Evolutionary conservation across 2,797 vertebrate species (phyloP), one percentile per base, ranked within the genome.

Genomic region (Trachops cirrhosus): DNA sequence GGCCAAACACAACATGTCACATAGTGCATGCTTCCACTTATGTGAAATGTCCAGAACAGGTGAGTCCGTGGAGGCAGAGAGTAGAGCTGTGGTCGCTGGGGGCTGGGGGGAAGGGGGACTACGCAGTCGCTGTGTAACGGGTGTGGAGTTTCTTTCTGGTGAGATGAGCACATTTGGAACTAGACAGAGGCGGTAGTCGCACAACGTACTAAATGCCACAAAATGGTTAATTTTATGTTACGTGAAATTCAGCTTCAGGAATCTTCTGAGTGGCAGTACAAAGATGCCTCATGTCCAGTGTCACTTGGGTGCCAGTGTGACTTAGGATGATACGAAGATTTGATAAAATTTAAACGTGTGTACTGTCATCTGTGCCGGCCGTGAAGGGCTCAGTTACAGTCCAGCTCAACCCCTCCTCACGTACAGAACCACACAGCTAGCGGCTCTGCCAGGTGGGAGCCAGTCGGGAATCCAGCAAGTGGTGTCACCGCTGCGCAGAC

Each of bases 161-260:
- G 5, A 32, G 64, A 46, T 71, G n/a, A 39, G 93, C 59, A 78
- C 64, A 67, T 48, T 80, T 75, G 14, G 64, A 92, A 82, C 59
- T 26, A 86, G 34, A 26, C 24, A 78, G 75, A 91, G 12, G 34
- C 9, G 8, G 32, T 52, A 29, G 48, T 68, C 73, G 18, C 2
- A 75, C 16, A 79, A 44, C 10, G 16, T 48, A 41, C 32, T 39
- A 78, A 80, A 46, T 48, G 68, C 41, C 78, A 64, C 48, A 22
- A 90, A 75, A 85, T 73, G 39, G 74, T 59, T 86, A 54, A 73
- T 91, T 96, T 91, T 39, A 71, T 54, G 19, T 71, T 77, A 54
- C 12, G 15, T 34, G 41, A 89, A 68, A 59, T 89, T 74, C 48
- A 75, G 64, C 62, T 89, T 78, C 70, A 84, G 67, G 91, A 83